A percentile compares a stretch with the other conserved stretches of the same genome.
These are phyloP conservation scores for Nothoprocta perdicaria DNA, from an alignment of 2,113 vertebrate genomes.

Conservation along the genomic window DNA sequence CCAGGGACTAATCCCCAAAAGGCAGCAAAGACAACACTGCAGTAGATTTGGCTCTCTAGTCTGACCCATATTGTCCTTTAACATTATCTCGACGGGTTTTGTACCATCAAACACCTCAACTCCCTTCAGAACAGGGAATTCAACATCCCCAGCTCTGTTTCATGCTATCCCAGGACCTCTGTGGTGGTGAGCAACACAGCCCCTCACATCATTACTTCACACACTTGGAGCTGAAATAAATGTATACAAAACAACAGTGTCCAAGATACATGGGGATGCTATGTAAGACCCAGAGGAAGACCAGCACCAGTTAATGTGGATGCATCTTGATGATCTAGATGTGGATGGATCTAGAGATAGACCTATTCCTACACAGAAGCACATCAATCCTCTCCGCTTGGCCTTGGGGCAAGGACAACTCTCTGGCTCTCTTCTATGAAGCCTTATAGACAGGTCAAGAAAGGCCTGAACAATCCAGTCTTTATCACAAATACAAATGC, in stretches of 20 bases:
- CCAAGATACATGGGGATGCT: not conserved
- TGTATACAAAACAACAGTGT: not conserved
- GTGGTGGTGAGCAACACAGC: not conserved
- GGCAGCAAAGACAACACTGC: not conserved
- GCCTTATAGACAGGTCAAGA: not conserved
- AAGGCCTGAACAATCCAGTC: not conserved
- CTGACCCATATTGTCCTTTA: not conserved
- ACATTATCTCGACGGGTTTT: not conserved
- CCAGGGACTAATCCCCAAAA: not conserved
- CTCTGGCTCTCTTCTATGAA: not conserved
- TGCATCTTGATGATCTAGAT: no score
- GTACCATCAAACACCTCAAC: not conserved
- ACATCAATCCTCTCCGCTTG: accelerated
- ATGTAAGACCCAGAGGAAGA: accelerated
- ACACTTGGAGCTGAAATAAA: not conserved
- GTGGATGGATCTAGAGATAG: not conserved
- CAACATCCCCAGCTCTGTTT: not conserved
- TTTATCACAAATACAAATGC: not conserved
- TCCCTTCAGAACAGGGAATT: not conserved
- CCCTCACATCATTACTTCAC: not conserved
- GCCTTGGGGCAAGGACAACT: not conserved
- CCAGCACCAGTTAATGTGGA: not conserved
- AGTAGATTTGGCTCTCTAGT: not conserved
- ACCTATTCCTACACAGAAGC: not conserved
- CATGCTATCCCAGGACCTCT: not conserved